Evolutionary conservation across 2,113 vertebrate genomes (phyloP).

Genomic region (Lophius piscatorius): DNA sequence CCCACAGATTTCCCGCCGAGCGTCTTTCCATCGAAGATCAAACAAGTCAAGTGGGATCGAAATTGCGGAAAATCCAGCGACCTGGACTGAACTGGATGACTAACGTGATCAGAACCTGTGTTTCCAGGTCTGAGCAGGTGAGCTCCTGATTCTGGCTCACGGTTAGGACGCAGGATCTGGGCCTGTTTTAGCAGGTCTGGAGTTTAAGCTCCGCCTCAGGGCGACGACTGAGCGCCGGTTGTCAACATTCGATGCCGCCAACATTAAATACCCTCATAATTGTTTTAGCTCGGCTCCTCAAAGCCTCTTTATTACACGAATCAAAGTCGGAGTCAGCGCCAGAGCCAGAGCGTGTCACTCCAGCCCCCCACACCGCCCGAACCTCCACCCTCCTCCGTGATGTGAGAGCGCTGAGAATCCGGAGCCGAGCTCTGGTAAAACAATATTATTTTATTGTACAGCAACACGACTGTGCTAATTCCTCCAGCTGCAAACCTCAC

Average conservation of each 20-base stretch:
- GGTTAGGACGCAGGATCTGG: constrained; percentile 56
- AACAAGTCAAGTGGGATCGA: constrained; percentile 43
- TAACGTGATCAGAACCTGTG: constrained; percentile 14
- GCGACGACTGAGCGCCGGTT: too few relatives aligned
- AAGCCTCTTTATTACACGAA: constrained; percentile 64
- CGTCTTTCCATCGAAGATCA: constrained; percentile 56
- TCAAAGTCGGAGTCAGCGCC: constrained; percentile 39
- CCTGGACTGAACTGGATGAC: constrained; percentile 60
- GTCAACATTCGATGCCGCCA: constrained; percentile 57
- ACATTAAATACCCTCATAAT: constrained; percentile 61
- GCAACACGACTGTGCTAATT: constrained; percentile 78
- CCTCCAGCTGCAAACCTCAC: constrained; percentile 80
- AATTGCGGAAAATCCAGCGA: constrained; percentile 57
- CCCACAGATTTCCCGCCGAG: constrained; percentile 45
- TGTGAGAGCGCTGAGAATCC: constrained; percentile 57
- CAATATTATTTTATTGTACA: constrained; percentile 81
- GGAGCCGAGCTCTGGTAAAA: constrained; percentile 77
- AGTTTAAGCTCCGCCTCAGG: constrained; percentile 66
- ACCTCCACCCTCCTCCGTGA: constrained; percentile 42
- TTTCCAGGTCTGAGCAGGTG: constrained; percentile 52
- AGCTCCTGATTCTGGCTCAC: constrained; percentile 63
- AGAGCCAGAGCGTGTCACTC: constrained; percentile 60
- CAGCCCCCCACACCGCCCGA: too few relatives aligned
- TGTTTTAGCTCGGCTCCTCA: constrained; percentile 65
- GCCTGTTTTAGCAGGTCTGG: constrained; percentile 75